phyloP scores from a whole-genome alignment of 64 coral and sea anemone genomes.

The Exaiptasia diaphana region DNA sequence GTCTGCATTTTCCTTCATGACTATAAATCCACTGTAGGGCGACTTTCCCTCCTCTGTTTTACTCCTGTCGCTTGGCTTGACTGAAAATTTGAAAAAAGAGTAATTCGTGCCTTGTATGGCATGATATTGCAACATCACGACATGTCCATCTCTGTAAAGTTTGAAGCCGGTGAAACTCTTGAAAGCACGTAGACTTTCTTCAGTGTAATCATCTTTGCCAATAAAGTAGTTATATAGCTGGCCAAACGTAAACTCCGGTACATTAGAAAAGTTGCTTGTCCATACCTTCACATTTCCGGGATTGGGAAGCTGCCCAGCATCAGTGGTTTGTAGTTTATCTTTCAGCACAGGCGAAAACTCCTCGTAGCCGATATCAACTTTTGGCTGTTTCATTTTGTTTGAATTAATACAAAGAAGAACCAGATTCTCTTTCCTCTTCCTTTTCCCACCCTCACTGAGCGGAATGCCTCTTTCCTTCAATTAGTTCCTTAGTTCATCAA shows the following conservation, averaged over 20 bases:
- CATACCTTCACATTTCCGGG: not conserved
- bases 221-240: slow-evolving; percentile 31
- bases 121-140: slow-evolving; percentile 7
- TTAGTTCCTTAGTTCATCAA: too few species aligned
- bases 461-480: too few species aligned
- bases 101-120: not conserved
- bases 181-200: slow-evolving; percentile 1
- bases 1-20: not conserved
- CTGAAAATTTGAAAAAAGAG: not conserved
- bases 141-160: slow-evolving; percentile 21
- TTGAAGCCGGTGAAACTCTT: slow-evolving; percentile 6
- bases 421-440: too few species aligned
- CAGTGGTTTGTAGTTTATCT: slow-evolving; percentile 16
- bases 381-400: too few species aligned
- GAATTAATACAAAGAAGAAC: too few species aligned
- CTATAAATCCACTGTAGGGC: slow-evolving; percentile 4
- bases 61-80: slow-evolving; percentile 28
- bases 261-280: slow-evolving; percentile 32
- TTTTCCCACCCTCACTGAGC: too few species aligned
- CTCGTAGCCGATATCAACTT: too few species aligned
- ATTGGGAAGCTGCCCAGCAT: slow-evolving; percentile 15
- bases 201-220: slow-evolving; percentile 16
- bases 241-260: slow-evolving; percentile 24
- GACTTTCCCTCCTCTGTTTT: slow-evolving; percentile 26
- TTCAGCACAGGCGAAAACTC: too few species aligned